These are phyloP conservation scores for Eurystomus glaucurus DNA, from an alignment of 2,797 vertebrate species.

Conservation along the genomic window DNA sequence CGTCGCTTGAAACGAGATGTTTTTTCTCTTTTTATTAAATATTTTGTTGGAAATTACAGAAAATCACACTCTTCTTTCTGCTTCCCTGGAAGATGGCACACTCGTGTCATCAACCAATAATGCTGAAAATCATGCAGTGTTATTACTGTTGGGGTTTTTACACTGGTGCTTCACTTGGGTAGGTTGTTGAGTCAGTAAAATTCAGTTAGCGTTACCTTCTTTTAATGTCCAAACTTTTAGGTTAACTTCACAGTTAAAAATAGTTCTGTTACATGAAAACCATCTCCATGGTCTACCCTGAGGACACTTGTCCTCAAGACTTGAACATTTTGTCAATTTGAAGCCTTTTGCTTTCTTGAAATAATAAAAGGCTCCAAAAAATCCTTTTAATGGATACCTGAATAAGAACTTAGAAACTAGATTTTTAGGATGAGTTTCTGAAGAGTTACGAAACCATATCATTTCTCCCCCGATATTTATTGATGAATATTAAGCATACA, in stretches of 20 bases:
- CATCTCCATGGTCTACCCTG: not conserved
- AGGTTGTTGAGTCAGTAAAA: not conserved
- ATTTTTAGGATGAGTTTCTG: not conserved
- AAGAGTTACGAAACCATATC: not conserved
- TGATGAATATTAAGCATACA: not conserved
- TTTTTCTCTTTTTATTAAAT: not conserved
- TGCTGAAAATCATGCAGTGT: not conserved
- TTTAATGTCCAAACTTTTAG: not conserved
- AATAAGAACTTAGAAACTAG: not conserved
- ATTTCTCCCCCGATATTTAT: not conserved
- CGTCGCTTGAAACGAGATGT: not conserved
- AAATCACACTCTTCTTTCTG: not conserved
- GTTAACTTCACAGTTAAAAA: not conserved
- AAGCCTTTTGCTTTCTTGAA: not conserved
- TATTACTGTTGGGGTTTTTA: not conserved
- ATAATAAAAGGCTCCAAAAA: not conserved
- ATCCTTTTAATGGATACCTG: not conserved
- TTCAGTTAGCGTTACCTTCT: not conserved
- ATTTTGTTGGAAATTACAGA: not conserved
- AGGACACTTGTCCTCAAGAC: not conserved
- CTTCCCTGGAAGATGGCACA: not conserved
- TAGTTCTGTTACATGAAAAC: fast-evolving
- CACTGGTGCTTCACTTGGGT: not conserved
- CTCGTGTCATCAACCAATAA: not conserved
- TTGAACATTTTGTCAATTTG: not conserved